A percentile compares a stretch with the other conserved stretches of the same genome.
Conservation (phyloP, 2,888 invertebrate species). For the Temnothorax ravouxi region DNA sequence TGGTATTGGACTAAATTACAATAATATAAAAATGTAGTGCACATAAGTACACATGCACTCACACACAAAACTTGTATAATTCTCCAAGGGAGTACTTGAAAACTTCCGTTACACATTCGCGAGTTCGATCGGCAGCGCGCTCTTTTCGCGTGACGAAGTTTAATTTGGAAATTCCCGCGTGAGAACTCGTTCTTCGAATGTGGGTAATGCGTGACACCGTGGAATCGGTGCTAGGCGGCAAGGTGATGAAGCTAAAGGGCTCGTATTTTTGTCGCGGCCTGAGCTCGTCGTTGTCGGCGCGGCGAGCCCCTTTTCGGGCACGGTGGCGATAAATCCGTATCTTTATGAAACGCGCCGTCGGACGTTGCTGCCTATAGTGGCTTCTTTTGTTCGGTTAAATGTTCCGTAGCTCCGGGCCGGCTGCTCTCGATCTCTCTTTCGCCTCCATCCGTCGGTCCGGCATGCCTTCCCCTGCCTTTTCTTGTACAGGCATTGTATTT, state of each 20-base stretch:
- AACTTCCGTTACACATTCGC: neutral
- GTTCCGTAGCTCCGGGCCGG: slow-evolving; percentile 65
- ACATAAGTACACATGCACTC: too few relatives aligned
- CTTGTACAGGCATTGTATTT: slow-evolving; percentile 52
- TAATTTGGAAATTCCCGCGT: slow-evolving; percentile 75
- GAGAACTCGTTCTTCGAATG: slow-evolving; percentile 54
- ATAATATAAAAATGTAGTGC: neutral
- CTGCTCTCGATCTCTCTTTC: slow-evolving; percentile 66
- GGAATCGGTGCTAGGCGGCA: slow-evolving; percentile 70
- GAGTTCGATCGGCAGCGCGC: slow-evolving; percentile 18
- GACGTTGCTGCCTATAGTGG: slow-evolving; percentile 72
- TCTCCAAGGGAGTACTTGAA: neutral
- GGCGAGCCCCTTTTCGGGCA: slow-evolving; percentile 72
- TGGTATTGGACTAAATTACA: neutral
- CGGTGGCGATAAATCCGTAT: slow-evolving; percentile 79
- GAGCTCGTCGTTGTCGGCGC: slow-evolving; percentile 63
- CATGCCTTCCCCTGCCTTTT: slow-evolving; percentile 64
- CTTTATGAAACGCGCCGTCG: slow-evolving; percentile 80
- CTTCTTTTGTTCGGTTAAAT: slow-evolving; percentile 75
- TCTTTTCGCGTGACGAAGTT: slow-evolving; percentile 74
- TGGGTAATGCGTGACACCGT: slow-evolving; percentile 68
- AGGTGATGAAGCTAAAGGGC: slow-evolving; percentile 81
- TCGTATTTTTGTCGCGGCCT: slow-evolving; percentile 77
- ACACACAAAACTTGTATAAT: neutral
- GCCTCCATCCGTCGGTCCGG: slow-evolving; percentile 71